phyloP scores from a whole-genome alignment of 2,888 invertebrate species.

The Erebia palarica region DNA sequence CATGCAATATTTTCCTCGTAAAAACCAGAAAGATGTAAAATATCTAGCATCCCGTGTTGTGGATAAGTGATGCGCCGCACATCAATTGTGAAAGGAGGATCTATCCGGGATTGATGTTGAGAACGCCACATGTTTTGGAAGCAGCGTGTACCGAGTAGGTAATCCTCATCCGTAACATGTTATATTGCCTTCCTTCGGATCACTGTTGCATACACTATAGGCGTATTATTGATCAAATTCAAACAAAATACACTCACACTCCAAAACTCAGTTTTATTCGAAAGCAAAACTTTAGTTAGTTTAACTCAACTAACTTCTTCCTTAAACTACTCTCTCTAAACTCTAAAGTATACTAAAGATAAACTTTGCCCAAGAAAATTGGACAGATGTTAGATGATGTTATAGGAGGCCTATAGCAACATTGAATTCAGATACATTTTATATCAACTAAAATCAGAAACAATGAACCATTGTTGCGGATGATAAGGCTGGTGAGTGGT shows the following conservation, averaged over 20 bases:
- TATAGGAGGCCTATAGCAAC: no score
- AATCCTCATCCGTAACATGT: not conserved
- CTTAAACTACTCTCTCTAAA: not conserved
- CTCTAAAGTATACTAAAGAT: no score
- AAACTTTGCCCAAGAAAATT: no score
- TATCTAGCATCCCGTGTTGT: not conserved
- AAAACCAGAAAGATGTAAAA: not conserved
- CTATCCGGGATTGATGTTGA: not conserved
- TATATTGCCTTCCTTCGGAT: slow-evolving; percentile 1
- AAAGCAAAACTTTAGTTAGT: not conserved
- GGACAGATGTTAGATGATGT: no score
- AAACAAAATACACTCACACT: no score
- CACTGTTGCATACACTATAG: not conserved
- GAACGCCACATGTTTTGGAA: slow-evolving; percentile 9
- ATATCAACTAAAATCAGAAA: no score
- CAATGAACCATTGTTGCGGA: no score
- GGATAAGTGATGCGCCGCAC: not conserved
- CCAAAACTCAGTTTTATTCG: not conserved
- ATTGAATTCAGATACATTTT: no score
- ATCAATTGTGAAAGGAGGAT: slow-evolving; percentile 12
- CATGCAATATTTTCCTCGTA: not conserved
- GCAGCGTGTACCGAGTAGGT: not conserved
- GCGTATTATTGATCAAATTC: not conserved
- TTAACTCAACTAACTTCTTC: not conserved
- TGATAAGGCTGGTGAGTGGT: no score